Percentiles rank a stretch among this genome's conserved stretches.
phyloP scores from a whole-genome alignment of 2,797 vertebrate species.

The Saxicola maurus region DNA sequence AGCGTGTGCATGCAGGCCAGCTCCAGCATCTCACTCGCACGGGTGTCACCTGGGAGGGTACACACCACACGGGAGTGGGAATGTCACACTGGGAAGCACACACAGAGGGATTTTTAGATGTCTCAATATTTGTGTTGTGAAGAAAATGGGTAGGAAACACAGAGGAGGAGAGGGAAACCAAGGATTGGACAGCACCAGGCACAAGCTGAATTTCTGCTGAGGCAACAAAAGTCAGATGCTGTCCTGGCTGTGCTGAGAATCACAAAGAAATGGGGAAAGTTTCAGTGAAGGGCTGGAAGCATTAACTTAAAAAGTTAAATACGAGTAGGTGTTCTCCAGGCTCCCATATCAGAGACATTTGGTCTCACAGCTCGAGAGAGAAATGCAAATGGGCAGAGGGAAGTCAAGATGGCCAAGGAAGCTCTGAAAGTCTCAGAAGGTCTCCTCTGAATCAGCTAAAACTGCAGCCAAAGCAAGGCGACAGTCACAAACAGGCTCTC shows the following conservation, averaged over 20 bases:
- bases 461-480: not conserved
- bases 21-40: constrained; percentile 84
- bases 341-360: not conserved
- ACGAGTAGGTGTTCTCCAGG: not conserved
- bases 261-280: not conserved
- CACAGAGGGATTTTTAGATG: not conserved
- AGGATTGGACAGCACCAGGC: not conserved
- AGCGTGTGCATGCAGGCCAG: constrained; percentile 82
- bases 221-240: not conserved
- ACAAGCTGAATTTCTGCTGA: not conserved
- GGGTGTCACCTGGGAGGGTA: constrained; percentile 74
- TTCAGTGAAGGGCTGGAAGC: not conserved
- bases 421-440: not conserved
- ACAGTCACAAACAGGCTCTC: not conserved
- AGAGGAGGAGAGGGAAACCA: not conserved
- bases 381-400: not conserved
- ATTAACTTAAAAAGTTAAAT: not conserved
- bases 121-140: accelerated
- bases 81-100: accelerated
- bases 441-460: not conserved
- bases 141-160: not conserved
- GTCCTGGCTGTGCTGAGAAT: not conserved
- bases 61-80: not conserved
- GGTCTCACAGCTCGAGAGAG: not conserved
- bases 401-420: not conserved